Base-by-base conservation (phyloP, 2,888 invertebrate species). In the Podotricha telesiphe region DNA sequence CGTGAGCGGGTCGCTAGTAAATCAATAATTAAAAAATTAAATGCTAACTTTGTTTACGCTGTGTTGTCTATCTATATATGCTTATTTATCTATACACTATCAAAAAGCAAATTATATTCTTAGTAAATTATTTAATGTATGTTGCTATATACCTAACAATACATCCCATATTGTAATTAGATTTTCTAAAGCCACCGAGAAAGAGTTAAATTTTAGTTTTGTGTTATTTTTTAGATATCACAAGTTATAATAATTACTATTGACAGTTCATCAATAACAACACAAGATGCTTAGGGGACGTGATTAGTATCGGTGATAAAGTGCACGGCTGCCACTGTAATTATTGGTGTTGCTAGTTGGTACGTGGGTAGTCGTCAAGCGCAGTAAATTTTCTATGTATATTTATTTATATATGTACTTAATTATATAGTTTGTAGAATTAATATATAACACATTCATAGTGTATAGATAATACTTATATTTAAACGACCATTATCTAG, bases 301-400 rank as follows among this genome's bases (percentile, higher is more conserved):
- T 70, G 82, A 91, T 92, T 92, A 76, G 86, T 74, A 75, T 42
- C 84, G 91, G 90, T 87, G 83, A 91, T 92, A 92, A 92, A 92
- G 84, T 91, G 91, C 86, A 91, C 84, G 92, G 84, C 82, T 91
- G 90, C 82, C 92, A 87, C 48, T 61, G 68, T 84, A 86, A 91
- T 90, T 90, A 89, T 79, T 79, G 79, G 80, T 80, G 71, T 74
- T 20, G 19, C 5, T 40, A 72, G 71, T 74, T 15, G 13, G 1
- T 40, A 73, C 73, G 65, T 74, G 75, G n/a, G 42, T 22, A 42
- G 2, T 20, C 20, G n/a, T n/a, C 13, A 40, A 2, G 53, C 34
- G 53, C 22, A 15, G 8, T 28, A 51, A 15, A 42, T 1, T 42
- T 13, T 42, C 42, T 42, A 4, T 13, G 42, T 42, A 42, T 42